Percentiles rank a stretch among this genome's conserved stretches.
Evolutionary conservation across 2,113 vertebrate species (phyloP).

Genomic region (Microcebus lehilahytsara): DNA sequence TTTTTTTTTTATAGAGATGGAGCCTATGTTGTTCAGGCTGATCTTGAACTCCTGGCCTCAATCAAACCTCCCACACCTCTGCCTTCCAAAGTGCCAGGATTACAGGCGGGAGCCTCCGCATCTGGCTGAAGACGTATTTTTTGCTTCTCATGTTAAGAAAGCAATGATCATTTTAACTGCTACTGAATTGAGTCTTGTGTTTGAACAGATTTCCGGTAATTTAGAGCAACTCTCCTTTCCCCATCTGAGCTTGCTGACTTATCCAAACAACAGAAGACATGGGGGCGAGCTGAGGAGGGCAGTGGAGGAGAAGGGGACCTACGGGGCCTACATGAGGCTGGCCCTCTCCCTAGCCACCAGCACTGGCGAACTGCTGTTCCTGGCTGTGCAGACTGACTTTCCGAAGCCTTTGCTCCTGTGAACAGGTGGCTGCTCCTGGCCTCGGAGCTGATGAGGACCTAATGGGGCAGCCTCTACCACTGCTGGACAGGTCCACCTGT

Average conservation of each 20-base stretch:
- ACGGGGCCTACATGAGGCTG: neutral
- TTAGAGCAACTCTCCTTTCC: slow-evolving; percentile 11
- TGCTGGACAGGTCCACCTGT: neutral
- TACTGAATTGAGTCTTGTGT: neutral
- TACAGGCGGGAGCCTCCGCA: no score
- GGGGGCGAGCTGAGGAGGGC: accelerated
- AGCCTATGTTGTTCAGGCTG: no score
- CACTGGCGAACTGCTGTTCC: neutral
- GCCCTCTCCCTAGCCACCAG: neutral
- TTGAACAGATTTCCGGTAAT: neutral
- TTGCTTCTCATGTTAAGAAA: neutral
- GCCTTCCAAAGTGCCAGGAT: no score
- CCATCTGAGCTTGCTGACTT: slow-evolving; percentile 10
- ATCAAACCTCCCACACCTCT: no score
- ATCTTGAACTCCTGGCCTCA: no score
- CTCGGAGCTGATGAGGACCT: no score
- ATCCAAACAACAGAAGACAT: neutral
- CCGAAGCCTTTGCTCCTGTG: neutral
- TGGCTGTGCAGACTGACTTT: neutral
- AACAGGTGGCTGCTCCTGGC: neutral
- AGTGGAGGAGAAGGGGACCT: neutral
- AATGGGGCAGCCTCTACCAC: neutral
- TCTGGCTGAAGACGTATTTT: neutral
- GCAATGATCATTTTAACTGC: neutral
- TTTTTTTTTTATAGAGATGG: no score